These are phyloP conservation scores for Sabatieria punctata DNA, from an alignment of 2,888 invertebrate species.

Conservation along the genomic window DNA sequence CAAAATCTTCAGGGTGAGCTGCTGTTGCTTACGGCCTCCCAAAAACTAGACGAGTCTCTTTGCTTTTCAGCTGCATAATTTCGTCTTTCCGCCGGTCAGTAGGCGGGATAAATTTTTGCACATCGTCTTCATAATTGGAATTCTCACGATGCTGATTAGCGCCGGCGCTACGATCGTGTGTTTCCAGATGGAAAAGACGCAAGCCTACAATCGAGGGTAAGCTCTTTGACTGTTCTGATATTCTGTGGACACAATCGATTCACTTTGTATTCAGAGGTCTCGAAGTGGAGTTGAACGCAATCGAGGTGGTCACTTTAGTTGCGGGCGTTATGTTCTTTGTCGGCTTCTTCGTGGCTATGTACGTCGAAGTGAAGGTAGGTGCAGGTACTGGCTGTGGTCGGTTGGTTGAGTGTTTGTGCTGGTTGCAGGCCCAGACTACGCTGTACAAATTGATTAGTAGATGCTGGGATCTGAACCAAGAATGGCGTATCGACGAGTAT, in stretches of 20 bases:
- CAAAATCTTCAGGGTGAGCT: slow-evolving; percentile 38
- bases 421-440: slow-evolving; percentile 17
- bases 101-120: slow-evolving; percentile 39
- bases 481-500: slow-evolving; percentile 22
- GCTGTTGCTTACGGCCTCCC: not conserved
- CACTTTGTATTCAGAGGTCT: too few species aligned
- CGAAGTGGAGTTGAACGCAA: not conserved
- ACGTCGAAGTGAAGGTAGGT: slow-evolving; percentile 39
- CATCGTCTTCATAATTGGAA: slow-evolving; percentile 36
- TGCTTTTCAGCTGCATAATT: not conserved
- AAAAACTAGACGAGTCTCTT: not conserved
- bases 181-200: slow-evolving; percentile 35
- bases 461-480: slow-evolving; percentile 21
- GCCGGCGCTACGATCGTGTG: slow-evolving; percentile 40
- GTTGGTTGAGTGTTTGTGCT: too few species aligned
- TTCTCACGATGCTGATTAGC: slow-evolving; percentile 39
- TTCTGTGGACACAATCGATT: too few species aligned
- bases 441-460: slow-evolving; percentile 17
- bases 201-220: not conserved
- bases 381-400: not conserved
- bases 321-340: slow-evolving; percentile 42
- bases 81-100: slow-evolving; percentile 36
- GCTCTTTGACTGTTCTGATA: too few species aligned
- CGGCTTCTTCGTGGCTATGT: slow-evolving; percentile 42
- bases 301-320: slow-evolving; percentile 38